phyloP scores from a whole-genome alignment of 2,797 vertebrate species.

The Oryzias dopingdopingensis region DNA sequence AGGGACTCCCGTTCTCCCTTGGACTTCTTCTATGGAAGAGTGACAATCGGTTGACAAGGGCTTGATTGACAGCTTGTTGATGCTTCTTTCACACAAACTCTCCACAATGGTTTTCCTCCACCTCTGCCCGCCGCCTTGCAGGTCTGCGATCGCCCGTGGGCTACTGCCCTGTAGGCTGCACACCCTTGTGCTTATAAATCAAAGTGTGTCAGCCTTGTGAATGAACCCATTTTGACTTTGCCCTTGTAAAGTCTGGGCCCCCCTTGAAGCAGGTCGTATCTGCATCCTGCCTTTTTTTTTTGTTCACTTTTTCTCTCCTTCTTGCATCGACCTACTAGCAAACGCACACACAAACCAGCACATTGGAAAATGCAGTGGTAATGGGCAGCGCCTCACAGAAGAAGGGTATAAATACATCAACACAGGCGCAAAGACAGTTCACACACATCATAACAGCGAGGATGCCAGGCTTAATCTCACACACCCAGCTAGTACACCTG shows the following conservation, averaged over 20 bases:
- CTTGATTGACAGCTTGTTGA: slow-evolving; percentile 78
- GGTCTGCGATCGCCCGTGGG: slow-evolving; percentile 70
- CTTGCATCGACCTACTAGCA: neutral
- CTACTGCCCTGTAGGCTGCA: slow-evolving; percentile 69
- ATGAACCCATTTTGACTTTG: slow-evolving; percentile 72
- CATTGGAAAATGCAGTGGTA: slow-evolving; percentile 58
- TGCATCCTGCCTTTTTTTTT: slow-evolving; percentile 54
- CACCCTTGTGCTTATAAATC: slow-evolving; percentile 72
- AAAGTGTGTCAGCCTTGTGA: slow-evolving; percentile 68
- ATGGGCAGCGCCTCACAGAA: slow-evolving; percentile 62
- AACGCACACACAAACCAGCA: slow-evolving; percentile 14
- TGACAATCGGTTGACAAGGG: slow-evolving; percentile 61
- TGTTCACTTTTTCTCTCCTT: slow-evolving; percentile 44
- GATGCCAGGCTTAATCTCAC: slow-evolving; percentile 76
- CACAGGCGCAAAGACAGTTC: slow-evolving; percentile 45
- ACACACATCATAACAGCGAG: slow-evolving; percentile 56
- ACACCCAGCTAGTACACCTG: slow-evolving; percentile 79
- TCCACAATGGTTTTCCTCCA: slow-evolving; percentile 15
- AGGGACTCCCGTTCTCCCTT: slow-evolving; percentile 64
- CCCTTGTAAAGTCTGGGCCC: slow-evolving; percentile 70
- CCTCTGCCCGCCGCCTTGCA: slow-evolving; percentile 38
- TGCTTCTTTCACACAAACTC: slow-evolving; percentile 43
- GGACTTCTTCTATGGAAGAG: slow-evolving; percentile 57
- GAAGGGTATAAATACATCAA: slow-evolving; percentile 73
- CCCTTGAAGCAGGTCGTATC: slow-evolving; percentile 60